phyloP scores from a whole-genome alignment of 2,797 vertebrate species.

The Loris lydekkerianus region DNA sequence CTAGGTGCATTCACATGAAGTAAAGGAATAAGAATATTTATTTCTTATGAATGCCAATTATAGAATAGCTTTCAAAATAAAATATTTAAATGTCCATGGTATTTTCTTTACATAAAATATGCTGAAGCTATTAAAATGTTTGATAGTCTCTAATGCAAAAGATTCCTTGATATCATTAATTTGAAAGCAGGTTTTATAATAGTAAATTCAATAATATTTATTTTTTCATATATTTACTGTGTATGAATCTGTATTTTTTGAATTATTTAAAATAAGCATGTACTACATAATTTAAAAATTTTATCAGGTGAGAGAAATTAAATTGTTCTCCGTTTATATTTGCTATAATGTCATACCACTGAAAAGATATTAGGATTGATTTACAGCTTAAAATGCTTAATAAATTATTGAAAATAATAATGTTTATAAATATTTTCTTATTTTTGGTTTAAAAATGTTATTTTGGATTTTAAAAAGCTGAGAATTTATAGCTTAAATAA shows the following conservation, averaged over 20 bases:
- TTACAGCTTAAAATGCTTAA: constrained; percentile 30
- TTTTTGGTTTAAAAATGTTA: neutral
- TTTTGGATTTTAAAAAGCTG: constrained; percentile 28
- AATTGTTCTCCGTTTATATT: constrained; percentile 24
- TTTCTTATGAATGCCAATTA: neutral
- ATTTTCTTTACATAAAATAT: neutral
- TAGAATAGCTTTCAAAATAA: neutral
- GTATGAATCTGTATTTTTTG: neutral
- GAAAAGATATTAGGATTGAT: constrained; percentile 34
- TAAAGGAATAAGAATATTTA: neutral
- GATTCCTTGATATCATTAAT: neutral
- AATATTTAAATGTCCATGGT: neutral
- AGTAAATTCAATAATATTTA: neutral
- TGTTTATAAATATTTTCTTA: constrained; percentile 51
- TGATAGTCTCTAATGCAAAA: neutral
- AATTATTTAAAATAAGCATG: constrained; percentile 24
- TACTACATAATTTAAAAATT: neutral
- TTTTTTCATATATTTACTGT: neutral
- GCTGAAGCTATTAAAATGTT: neutral
- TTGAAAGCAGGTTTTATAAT: neutral
- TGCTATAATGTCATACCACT: neutral
- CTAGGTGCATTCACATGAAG: neutral
- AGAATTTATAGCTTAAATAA: constrained; percentile 50
- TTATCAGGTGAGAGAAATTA: neutral
- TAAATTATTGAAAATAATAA: constrained; percentile 62